Base-by-base conservation (phyloP, 2,113 vertebrate species). In the Ptilonorhynchus violaceus region DNA sequence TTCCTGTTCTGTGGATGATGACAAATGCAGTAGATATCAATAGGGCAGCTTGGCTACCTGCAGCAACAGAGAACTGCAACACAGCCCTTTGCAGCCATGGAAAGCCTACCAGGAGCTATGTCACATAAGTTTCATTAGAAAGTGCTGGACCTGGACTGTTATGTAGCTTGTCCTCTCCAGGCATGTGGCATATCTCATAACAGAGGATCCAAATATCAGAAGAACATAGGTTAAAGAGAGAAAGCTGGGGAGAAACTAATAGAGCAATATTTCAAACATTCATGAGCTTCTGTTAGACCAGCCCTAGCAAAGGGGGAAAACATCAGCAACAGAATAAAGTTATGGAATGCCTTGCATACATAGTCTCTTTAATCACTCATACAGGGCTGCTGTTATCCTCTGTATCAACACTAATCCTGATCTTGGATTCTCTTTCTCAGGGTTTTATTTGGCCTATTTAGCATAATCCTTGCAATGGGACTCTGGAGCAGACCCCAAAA, bases 81-180 rank as follows among this genome's bases (percentile, higher is more conserved):
- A 47, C 13, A 37, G 20, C 55, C 33, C 28, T 22, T 33, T 63
- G 42, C 31, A 53, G 19, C n/a, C 3, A 5, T 9, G n/a, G 9
- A 84, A 73, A 46, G 23, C 49, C 55, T 33, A 9, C 12, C 24
- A 85, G 47, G 15, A 49, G 15, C 25, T 70, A 17, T 9, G n/a
- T 39, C 3, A 44, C 5, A 10, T 3, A 8, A 11, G 3, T 33
- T n/a, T 8, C 6, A 8, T 5, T 8, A 35, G 15, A 50, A 70
- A 72, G 33, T 31, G 23, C 10, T 1, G 0, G 10, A 11, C 17
- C 15, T 46, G 13, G 46, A 25, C 28, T 70, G n/a, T 37, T 41
- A 9, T 4, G 10, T 7, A 23, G 18, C 6, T 63, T 13, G 35
- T 79, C 16, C 15, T 78, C 14, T 73, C 28, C 18, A 68, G 27